Evolutionary conservation across 2,797 vertebrate species (phyloP).

Genomic region (Argyrosomus regius): DNA sequence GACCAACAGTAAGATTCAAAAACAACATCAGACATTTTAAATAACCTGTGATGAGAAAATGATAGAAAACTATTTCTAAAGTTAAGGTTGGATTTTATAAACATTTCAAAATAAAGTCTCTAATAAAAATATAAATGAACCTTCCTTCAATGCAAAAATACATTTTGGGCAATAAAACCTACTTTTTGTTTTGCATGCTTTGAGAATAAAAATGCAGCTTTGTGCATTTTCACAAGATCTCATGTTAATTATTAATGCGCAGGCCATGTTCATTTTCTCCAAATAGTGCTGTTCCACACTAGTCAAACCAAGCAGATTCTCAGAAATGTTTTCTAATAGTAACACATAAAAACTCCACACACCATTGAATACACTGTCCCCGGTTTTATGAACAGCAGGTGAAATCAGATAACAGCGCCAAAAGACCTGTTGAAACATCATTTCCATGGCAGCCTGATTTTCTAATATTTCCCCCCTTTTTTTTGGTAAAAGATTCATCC

Average conservation of each 20-base stretch:
- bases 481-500: constrained; percentile 43
- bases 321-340: not conserved
- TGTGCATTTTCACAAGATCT: constrained; percentile 18
- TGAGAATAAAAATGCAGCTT: constrained; percentile 15
- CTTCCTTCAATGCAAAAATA: not conserved
- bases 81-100: not conserved
- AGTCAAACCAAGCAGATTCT: constrained; percentile 10
- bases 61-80: not conserved
- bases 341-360: not conserved
- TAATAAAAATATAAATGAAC: not conserved
- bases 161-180: not conserved
- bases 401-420: constrained; percentile 15
- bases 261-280: constrained; percentile 1
- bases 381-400: constrained; percentile 45
- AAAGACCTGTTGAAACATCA: constrained; percentile 83
- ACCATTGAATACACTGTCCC: not conserved
- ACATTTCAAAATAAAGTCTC: not conserved
- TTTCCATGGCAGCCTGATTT: constrained; percentile 87
- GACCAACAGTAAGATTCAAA: constrained; percentile 1
- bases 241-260: constrained; percentile 62
- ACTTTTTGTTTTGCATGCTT: constrained; percentile 2
- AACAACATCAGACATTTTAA: constrained; percentile 23
- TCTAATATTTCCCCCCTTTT: constrained; percentile 86
- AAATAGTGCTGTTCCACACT: constrained; percentile 10
- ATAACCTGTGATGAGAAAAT: not conserved